These are phyloP conservation scores for Ageneiosus marmoratus DNA, from an alignment of 2,113 vertebrate species.

Conservation along the genomic window DNA sequence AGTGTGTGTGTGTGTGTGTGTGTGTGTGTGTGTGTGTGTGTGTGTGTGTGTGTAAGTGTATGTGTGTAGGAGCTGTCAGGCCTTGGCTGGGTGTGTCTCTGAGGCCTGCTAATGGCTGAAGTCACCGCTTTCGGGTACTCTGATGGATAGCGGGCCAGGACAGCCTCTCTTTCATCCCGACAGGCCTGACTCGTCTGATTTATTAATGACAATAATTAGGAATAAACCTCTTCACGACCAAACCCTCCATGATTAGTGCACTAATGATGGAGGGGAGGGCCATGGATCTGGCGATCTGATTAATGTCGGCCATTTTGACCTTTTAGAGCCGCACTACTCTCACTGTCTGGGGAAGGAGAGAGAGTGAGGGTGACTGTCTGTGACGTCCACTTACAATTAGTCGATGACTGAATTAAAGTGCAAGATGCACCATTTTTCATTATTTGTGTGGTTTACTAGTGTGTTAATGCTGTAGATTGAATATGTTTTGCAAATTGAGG, in stretches of 20 bases:
- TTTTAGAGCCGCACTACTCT: slow-evolving; percentile 54
- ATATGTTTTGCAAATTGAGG: not conserved
- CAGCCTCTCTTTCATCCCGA: slow-evolving; percentile 59
- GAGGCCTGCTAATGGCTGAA: slow-evolving; percentile 54
- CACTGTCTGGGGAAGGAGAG: slow-evolving; percentile 40
- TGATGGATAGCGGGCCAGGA: slow-evolving; percentile 58
- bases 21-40: slow-evolving; percentile 12
- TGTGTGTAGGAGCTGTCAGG: slow-evolving; percentile 29
- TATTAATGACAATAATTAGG: slow-evolving; percentile 68
- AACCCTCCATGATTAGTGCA: slow-evolving; percentile 62
- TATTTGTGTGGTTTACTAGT: slow-evolving; percentile 22
- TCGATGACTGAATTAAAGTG: slow-evolving; percentile 47
- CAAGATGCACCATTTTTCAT: slow-evolving; percentile 31
- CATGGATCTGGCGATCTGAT: slow-evolving; percentile 55
- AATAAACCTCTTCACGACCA: slow-evolving; percentile 63
- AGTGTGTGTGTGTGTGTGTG: not conserved
- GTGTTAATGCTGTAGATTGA: not conserved
- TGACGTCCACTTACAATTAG: slow-evolving; percentile 56
- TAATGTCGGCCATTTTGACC: slow-evolving; percentile 60
- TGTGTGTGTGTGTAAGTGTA: not conserved
- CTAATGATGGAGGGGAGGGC: slow-evolving; percentile 59
- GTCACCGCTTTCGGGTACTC: slow-evolving; percentile 44
- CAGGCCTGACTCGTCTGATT: slow-evolving; percentile 58
- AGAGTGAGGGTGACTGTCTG: slow-evolving; percentile 47
- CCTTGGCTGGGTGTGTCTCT: slow-evolving; percentile 48